Base-by-base conservation (phyloP, 2,113 vertebrate species). In the Kobus ellipsiprymnus region DNA sequence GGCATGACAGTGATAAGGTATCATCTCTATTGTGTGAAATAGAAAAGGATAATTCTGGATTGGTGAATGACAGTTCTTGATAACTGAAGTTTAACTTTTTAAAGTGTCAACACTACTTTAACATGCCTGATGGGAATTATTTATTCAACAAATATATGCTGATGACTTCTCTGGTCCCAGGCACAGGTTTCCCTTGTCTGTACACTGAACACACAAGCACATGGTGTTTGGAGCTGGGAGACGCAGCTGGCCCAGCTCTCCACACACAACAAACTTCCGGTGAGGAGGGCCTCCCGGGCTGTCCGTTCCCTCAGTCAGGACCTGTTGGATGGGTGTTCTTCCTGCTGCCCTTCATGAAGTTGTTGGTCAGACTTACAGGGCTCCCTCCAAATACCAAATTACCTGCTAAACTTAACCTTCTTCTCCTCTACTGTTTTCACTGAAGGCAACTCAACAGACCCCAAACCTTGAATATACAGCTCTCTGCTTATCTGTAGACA, bases 221-320 rank as follows among this genome's bases (percentile, higher is more conserved):
- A 0, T 48, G 36, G 23, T 11, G 2, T 67, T 7, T 40, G 57
- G 29, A 81, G 25, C 54, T 6, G 30, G 19, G 57, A 54, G 33
- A 48, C 33, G 15, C 15, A 4, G 25, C 67, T 33, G 52, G 36
- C 23, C 13, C 10, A 6, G 80, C 50, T 44, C 8, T 10, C 59
- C 29, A 27, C 2, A 16, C 40, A 14, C 1, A 36, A 1, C 46
- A 30, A 5, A 46, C 16, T n/a, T 30, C 54, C 60, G 13, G n/a
- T 12, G 74, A 62, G 25, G 67, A 36, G 14, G 15, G 36, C 15
- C 29, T 44, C 64, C 52, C 23, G 4, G 3, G 50, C 7, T 15
- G 16, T 17, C 81, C 6, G 9, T 0, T 7, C 19, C 16, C 27
- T 44, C 23, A 7, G 7, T n/a, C 40, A 1, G 1, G 52, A 25